Evolutionary conservation across 2,113 vertebrate species (phyloP), one percentile per base, ranked within the genome.

Genomic region (Coracopsis vasa): DNA sequence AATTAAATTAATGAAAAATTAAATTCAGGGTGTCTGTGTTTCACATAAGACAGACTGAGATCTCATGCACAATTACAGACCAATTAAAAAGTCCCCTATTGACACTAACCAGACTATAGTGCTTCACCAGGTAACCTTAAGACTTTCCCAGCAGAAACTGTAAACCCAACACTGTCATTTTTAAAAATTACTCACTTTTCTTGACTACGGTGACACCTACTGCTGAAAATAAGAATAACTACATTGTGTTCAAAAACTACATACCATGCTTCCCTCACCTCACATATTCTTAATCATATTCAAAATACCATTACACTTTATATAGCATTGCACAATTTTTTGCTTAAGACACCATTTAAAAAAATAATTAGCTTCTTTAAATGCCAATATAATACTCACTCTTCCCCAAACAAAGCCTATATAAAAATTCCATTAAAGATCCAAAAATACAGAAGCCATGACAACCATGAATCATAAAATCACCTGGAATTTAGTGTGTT

Each of bases 171-270:
- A 27, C 6, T 19, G 27, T 4, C 12, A 11, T 8, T 42, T 70
- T 28, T 9, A 3, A 0, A 16, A 50, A 42, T 39, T 12, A 60
- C 11, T 94, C 35, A 2, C 6, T 94, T 88, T 74, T 58, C 72
- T 92, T 80, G 65, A 58, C 78, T 88, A 23, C 3, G 4, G 70
- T 89, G 95, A 96, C 96, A 93, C 35, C 95, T 96, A 51, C 67
- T 94, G 97, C 69, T 88, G 47, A 58, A 82, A 95, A 82, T 1
- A 1, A 62, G 79, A 92, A 91, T 16, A 78, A 53, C 78, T 48
- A 37, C 47, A 66, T 11, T 80, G 50, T 5, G 1, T 21, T 91
- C 29, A 60, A 69, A 56, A 88, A 25, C 6, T 7, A 27, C 31
- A 25, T 2, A 23, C 13, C 44, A 18, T 8, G 42, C 56, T 77